These are phyloP conservation scores for Chrysoperla carnea DNA, from an alignment of 1,140 invertebrate species.

Conservation along the genomic window DNA sequence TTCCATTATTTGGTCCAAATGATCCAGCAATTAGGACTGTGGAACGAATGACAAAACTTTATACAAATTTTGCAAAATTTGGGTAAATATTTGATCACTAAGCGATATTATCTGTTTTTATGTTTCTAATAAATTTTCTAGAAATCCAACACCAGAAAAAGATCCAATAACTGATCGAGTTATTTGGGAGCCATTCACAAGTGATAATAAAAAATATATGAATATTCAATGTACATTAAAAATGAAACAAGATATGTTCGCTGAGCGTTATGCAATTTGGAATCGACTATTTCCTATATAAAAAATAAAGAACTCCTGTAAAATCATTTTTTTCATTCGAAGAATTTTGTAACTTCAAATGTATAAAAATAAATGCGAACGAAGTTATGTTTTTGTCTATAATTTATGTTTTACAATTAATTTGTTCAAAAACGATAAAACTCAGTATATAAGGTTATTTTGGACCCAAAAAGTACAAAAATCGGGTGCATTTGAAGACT, in stretches of 20 bases:
- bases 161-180: conserved; percentile 19
- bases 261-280: conserved; percentile 33
- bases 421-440: too few relatives aligned
- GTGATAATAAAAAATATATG: conserved; percentile 28
- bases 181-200: conserved; percentile 30
- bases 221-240: conserved; percentile 26
- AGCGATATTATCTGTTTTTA: too few relatives aligned
- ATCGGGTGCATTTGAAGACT: too few relatives aligned
- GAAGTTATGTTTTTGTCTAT: too few relatives aligned
- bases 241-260: conserved; percentile 28
- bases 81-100: conserved; percentile 19
- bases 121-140: conserved; percentile 15
- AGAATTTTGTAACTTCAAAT: too few relatives aligned
- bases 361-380: too few relatives aligned
- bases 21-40: conserved; percentile 30
- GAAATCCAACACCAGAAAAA: conserved; percentile 20
- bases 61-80: conserved; percentile 29
- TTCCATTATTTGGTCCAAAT: conserved; percentile 25
- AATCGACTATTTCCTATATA: conserved; percentile 30
- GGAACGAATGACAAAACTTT: conserved; percentile 26
- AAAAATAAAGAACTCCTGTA: too few relatives aligned
- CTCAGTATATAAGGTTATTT: too few relatives aligned
- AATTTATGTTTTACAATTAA: too few relatives aligned
- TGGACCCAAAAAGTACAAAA: too few relatives aligned
- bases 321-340: too few relatives aligned